phyloP scores from a whole-genome alignment of 2,113 vertebrate genomes.

The Eptatretus burgeri region DNA sequence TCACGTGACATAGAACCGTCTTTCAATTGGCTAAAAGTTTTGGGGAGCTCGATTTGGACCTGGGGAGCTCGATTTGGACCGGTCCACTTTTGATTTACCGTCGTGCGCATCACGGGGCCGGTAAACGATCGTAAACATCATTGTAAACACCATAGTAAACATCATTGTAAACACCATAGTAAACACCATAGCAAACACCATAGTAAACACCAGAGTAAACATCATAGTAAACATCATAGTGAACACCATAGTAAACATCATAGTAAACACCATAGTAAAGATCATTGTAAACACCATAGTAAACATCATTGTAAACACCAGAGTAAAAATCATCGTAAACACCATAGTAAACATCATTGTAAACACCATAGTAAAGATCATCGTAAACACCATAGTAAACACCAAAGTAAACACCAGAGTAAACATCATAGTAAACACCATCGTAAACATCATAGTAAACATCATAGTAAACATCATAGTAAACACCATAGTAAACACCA shows the following conservation, averaged over 20 bases:
- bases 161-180: background rate
- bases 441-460: background rate
- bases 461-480: background rate
- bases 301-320: background rate
- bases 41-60: too few relatives aligned
- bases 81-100: too few relatives aligned
- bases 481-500: too few relatives aligned
- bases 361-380: background rate
- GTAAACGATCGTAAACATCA: too few relatives aligned
- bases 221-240: background rate
- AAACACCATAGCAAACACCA: background rate
- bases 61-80: too few relatives aligned
- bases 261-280: background rate
- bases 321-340: background rate
- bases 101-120: too few relatives aligned
- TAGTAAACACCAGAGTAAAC: background rate
- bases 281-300: background rate
- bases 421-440: background rate
- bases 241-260: background rate
- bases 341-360: background rate
- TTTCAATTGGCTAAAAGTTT: too few relatives aligned
- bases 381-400: background rate
- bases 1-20: too few relatives aligned
- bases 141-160: too few relatives aligned
- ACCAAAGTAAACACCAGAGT: background rate